Conservation (phyloP, 2,113 vertebrate species). For the Hemiprocne comata region DNA sequence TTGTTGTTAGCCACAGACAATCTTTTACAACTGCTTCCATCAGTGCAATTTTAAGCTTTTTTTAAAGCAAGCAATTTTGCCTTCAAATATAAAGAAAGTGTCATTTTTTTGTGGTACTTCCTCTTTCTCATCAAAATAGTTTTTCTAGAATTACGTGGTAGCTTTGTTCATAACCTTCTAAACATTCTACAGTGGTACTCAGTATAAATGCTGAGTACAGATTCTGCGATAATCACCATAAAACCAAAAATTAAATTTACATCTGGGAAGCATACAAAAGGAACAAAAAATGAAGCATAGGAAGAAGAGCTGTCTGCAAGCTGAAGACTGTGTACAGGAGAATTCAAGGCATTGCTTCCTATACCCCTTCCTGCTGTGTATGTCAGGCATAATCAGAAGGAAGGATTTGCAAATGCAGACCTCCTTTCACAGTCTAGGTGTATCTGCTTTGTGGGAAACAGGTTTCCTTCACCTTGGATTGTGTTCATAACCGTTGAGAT, state of each 20-base stretch:
- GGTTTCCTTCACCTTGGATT: neutral
- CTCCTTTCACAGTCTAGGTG: neutral
- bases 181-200: neutral
- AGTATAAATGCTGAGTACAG: neutral
- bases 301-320: neutral
- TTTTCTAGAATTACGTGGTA: neutral
- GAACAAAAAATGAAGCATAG: neutral
- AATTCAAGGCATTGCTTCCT: neutral
- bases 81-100: neutral
- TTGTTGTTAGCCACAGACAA: neutral
- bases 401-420: neutral
- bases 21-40: neutral
- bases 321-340: neutral
- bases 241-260: neutral
- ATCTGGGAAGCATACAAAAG: neutral
- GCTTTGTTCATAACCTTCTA: neutral
- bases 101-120: neutral
- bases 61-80: conserved; percentile 2
- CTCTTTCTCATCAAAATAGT: neutral
- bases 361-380: neutral
- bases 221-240: neutral
- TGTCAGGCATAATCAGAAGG: neutral
- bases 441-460: neutral
- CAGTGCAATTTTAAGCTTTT: neutral
- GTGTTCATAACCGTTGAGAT: neutral